A percentile compares a stretch with the other conserved stretches of the same genome.
These are phyloP conservation scores for Kuschelorhynchus macadamiae DNA, from an alignment of 2,888 invertebrate genomes.

Conservation along the genomic window DNA sequence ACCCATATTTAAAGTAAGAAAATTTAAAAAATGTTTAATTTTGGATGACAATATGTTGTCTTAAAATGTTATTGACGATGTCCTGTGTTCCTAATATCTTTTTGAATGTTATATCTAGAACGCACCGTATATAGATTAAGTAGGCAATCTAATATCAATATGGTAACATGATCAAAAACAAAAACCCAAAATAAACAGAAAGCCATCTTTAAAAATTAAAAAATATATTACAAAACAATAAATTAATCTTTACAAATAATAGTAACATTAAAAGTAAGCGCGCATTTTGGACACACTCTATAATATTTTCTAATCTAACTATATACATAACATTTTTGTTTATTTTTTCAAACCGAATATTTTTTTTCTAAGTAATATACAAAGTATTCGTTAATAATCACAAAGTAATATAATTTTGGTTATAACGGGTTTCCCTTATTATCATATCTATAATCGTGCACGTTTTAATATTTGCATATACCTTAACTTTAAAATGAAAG, in stretches of 20 bases:
- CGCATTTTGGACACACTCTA: slow-evolving; percentile 23
- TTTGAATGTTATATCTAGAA: no score
- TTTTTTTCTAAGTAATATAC: slow-evolving; percentile 29
- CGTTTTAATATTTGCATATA: background rate
- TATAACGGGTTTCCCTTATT: background rate
- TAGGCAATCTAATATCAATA: no score
- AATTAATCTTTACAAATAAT: slow-evolving; percentile 46
- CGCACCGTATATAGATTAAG: no score
- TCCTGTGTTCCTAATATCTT: no score
- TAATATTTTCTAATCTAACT: slow-evolving; percentile 3
- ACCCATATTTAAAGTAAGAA: no score
- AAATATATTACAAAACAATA: slow-evolving; percentile 49
- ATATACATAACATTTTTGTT: slow-evolving; percentile 18
- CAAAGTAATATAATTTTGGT: slow-evolving; percentile 15
- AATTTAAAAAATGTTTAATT: no score
- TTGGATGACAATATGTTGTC: no score
- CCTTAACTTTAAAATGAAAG: no score
- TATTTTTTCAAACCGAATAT: slow-evolving; percentile 23
- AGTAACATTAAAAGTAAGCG: slow-evolving; percentile 42
- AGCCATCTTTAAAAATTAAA: slow-evolving; percentile 38
- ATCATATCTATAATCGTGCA: background rate
- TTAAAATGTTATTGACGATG: no score
- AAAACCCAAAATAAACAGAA: slow-evolving; percentile 26
- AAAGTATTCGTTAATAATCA: slow-evolving; percentile 26
- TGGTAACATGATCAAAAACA: no score